These are phyloP conservation scores for Podotricha telesiphe DNA, from an alignment of 2,888 invertebrate genomes.

Conservation along the genomic window DNA sequence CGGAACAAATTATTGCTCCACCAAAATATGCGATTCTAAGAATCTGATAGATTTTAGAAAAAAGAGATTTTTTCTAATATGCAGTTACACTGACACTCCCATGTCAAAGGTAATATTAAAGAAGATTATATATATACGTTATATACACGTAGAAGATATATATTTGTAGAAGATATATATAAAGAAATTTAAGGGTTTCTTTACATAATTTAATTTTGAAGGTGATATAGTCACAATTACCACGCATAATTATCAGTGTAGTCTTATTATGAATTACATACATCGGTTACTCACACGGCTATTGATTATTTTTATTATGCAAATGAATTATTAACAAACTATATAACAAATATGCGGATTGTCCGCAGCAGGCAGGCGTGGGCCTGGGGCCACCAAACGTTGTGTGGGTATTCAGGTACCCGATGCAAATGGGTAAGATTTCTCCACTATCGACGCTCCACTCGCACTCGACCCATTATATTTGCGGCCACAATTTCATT, in stretches of 20 bases:
- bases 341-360: constrained; percentile 50
- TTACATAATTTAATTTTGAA: not conserved
- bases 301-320: constrained; percentile 34
- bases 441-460: constrained; percentile 53
- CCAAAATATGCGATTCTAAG: constrained; percentile 57
- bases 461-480: constrained; percentile 55
- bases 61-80: not conserved
- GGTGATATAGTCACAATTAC: not conserved
- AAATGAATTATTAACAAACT: constrained; percentile 39
- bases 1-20: constrained; percentile 72
- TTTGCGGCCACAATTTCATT: constrained; percentile 62
- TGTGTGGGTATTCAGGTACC: constrained; percentile 57
- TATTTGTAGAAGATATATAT: not conserved
- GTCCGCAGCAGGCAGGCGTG: constrained; percentile 51
- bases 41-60: constrained; percentile 19
- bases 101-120: too few species aligned
- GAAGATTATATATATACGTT: too few species aligned
- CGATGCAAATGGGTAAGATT: constrained; percentile 64
- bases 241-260: not conserved
- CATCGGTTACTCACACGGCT: constrained; percentile 22
- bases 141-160: too few species aligned
- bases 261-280: constrained; percentile 7
- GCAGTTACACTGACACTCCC: too few species aligned
- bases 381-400: constrained; percentile 55
- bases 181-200: not conserved